Evolutionary conservation across 2,888 invertebrate genomes (phyloP).

Genomic region (Acleris cristana): DNA sequence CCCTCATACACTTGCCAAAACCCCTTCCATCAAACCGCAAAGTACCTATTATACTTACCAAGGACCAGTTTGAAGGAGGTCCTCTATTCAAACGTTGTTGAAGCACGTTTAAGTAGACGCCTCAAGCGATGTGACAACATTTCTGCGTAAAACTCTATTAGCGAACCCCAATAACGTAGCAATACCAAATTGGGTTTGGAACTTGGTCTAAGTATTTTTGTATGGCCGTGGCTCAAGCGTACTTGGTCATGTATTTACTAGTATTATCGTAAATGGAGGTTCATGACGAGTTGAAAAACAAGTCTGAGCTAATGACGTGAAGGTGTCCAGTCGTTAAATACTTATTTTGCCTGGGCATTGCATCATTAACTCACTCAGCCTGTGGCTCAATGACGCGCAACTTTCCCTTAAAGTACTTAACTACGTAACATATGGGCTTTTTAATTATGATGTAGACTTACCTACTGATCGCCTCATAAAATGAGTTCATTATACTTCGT

Average conservation of each 20-base stretch:
- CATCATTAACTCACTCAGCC: slow-evolving; percentile 43
- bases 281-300: slow-evolving; percentile 57
- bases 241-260: slow-evolving; percentile 31
- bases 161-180: slow-evolving; percentile 23
- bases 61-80: slow-evolving; percentile 21
- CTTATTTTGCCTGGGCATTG: slow-evolving; percentile 45
- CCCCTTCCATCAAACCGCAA: slow-evolving; percentile 12
- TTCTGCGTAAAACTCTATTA: slow-evolving; percentile 28
- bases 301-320: slow-evolving; percentile 54
- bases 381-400: slow-evolving; percentile 31
- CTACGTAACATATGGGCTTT: slow-evolving; percentile 20
- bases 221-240: slow-evolving; percentile 13
- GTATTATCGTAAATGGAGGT: slow-evolving; percentile 57
- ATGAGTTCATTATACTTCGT: slow-evolving; percentile 12
- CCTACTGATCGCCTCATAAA: slow-evolving; percentile 9
- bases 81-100: slow-evolving; percentile 24
- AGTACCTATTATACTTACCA: slow-evolving; percentile 13
- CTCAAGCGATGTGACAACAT: slow-evolving; percentile 35
- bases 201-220: slow-evolving; percentile 10
- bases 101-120: slow-evolving; percentile 25
- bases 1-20: slow-evolving; percentile 9
- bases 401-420: slow-evolving; percentile 30
- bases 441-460: slow-evolving; percentile 20
- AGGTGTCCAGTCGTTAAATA: slow-evolving; percentile 52
- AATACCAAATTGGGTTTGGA: slow-evolving; percentile 11